Evolutionary conservation across 1,140 invertebrate species (phyloP).

Genomic region (Euura lappo): DNA sequence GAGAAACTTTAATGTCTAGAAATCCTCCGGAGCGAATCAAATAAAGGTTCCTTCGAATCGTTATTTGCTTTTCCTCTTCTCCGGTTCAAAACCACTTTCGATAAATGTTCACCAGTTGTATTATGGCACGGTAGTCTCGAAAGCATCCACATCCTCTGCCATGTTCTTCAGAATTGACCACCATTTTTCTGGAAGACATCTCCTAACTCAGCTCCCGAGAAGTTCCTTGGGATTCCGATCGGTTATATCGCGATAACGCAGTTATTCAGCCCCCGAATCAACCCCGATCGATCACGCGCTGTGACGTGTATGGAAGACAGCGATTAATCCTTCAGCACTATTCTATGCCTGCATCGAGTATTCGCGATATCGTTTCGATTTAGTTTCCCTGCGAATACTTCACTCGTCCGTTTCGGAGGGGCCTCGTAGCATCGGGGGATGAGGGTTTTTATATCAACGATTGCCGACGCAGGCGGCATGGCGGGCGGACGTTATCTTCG

Average conservation of each 20-base stretch:
- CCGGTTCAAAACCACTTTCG: not conserved
- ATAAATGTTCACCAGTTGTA: not conserved
- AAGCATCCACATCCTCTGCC: no score
- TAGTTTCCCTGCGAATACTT: constrained; percentile 2
- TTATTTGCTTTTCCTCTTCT: not conserved
- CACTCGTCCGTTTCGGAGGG: not conserved
- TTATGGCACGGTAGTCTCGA: not conserved
- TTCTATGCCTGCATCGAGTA: not conserved
- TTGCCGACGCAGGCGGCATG: not conserved
- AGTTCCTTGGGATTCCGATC: no score
- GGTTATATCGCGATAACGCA: no score
- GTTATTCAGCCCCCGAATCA: no score
- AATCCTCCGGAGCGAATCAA: not conserved
- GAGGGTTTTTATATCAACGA: constrained; percentile 4
- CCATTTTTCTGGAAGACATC: no score
- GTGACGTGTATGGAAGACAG: not conserved
- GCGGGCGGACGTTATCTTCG: not conserved
- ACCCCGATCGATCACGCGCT: not conserved
- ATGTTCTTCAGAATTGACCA: no score
- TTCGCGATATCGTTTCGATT: constrained; percentile 1
- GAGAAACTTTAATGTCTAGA: not conserved
- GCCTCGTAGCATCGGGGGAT: not conserved
- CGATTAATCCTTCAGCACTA: not conserved
- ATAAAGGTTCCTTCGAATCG: not conserved
- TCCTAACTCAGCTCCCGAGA: no score